Percentiles rank a stretch among this genome's conserved stretches.
These are phyloP conservation scores for Anabacerthia variegaticeps DNA, from an alignment of 2,797 vertebrate genomes.

Conservation along the genomic window DNA sequence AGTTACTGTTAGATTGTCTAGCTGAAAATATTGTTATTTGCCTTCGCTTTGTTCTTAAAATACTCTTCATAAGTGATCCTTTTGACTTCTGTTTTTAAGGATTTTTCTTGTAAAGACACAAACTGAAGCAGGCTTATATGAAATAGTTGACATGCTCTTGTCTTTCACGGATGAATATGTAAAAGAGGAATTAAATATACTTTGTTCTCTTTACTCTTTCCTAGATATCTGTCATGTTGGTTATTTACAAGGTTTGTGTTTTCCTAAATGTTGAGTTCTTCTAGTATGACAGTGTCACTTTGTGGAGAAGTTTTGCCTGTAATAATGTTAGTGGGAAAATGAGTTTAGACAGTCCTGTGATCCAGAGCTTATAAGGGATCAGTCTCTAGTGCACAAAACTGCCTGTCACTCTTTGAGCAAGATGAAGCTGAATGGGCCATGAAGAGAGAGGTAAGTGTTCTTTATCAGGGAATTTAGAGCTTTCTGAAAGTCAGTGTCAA, in stretches of 20 bases:
- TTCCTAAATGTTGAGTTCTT: conserved; percentile 17
- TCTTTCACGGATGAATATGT: neutral
- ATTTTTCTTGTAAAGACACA: neutral
- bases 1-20: neutral
- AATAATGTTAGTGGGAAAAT: conserved; percentile 9
- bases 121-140: neutral
- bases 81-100: neutral
- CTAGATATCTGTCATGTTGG: neutral
- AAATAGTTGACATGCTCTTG: neutral
- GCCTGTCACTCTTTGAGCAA: neutral
- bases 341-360: neutral
- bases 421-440: neutral
- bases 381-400: neutral
- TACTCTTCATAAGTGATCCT: neutral
- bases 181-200: conserved; percentile 2
- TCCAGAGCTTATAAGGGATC: neutral
- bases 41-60: neutral
- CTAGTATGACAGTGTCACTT: neutral
- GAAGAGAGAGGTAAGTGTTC: neutral
- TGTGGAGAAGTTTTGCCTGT: neutral
- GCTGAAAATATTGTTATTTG: neutral
- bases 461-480: neutral
- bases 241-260: conserved; percentile 1
- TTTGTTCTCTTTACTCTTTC: neutral
- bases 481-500: neutral